These are phyloP conservation scores for Scopus umbretta DNA, from an alignment of 2,113 vertebrate genomes.

Conservation along the genomic window DNA sequence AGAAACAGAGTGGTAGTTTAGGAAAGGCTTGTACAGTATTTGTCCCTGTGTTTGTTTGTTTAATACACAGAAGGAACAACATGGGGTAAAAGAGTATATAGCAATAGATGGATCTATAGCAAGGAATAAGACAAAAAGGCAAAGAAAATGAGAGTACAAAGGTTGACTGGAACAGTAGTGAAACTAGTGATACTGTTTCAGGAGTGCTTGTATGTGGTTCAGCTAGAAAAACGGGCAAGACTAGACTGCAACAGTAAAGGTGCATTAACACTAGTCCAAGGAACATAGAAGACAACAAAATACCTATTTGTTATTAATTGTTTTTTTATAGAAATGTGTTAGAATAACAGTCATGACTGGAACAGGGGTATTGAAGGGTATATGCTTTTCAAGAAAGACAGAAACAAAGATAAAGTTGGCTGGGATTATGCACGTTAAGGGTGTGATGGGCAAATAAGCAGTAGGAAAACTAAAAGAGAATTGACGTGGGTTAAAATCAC, in stretches of 20 bases:
- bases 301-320: not conserved
- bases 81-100: not conserved
- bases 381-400: not conserved
- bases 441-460: not conserved
- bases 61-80: not conserved
- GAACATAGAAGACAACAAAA: not conserved
- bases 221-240: not conserved
- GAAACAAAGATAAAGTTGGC: not conserved
- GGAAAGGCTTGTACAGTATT: not conserved
- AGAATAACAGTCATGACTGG: not conserved
- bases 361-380: not conserved
- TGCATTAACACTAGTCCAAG: not conserved
- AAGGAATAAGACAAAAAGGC: not conserved
- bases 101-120: not conserved
- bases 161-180: not conserved
- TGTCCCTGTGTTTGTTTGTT: not conserved
- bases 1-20: not conserved
- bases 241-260: not conserved
- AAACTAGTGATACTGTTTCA: not conserved
- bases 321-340: not conserved
- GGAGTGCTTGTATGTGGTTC: not conserved
- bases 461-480: not conserved
- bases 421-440: not conserved
- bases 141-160: not conserved
- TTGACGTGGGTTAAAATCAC: not conserved